Conservation (phyloP, 2,113 vertebrate genomes). For the Charina bottae region DNA sequence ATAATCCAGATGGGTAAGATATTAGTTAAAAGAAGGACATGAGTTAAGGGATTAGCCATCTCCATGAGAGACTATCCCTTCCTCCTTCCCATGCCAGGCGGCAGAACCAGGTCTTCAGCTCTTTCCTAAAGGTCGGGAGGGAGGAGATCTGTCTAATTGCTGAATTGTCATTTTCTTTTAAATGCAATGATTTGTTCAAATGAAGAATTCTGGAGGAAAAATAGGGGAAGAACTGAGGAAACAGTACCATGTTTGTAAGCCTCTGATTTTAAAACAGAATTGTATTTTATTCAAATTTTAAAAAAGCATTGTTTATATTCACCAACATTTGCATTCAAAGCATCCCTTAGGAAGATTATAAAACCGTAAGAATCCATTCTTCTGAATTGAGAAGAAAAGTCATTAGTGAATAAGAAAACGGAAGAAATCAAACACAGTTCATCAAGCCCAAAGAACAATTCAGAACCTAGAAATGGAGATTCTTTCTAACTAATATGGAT, state of each 20-base stretch:
- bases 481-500: slow-evolving; percentile 1
- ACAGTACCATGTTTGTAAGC: background rate
- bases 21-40: no score
- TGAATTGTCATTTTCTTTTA: background rate
- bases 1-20: no score
- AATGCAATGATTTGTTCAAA: background rate
- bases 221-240: slow-evolving; percentile 9
- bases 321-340: background rate
- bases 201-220: background rate
- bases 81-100: no score
- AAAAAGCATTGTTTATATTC: background rate
- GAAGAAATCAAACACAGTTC: slow-evolving; percentile 2
- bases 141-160: no score
- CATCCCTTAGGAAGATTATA: background rate
- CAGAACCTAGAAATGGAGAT: background rate
- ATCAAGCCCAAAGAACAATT: slow-evolving; percentile 8
- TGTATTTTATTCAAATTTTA: background rate
- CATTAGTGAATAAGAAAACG: slow-evolving; percentile 8
- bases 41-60: no score
- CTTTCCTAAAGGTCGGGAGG: no score
- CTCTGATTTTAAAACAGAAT: background rate
- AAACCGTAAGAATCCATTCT: slow-evolving; percentile 28
- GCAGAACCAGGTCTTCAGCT: no score
- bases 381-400: background rate
- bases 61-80: no score